Base-by-base conservation (phyloP, 30 jellyfish, hydroid and myxozoan genomes). In the Mastigias papua region DNA sequence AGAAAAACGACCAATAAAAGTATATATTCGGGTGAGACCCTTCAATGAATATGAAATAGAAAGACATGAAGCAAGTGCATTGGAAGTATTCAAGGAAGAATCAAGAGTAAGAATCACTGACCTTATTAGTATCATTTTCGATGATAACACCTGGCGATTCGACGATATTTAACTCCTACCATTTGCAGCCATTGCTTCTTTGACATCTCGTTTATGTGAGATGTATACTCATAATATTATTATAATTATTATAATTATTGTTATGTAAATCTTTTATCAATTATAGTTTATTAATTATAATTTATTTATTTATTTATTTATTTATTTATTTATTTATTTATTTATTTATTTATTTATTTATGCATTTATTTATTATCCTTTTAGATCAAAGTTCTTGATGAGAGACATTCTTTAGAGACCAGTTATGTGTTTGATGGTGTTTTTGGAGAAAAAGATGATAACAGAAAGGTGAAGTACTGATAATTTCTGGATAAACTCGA, bases 361-460 rank as follows among this genome's bases (percentile, higher is more conserved):
- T 22, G 7, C 26, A 67, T 66, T 64, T 21, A 60, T 42, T 42
- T 42, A 8, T 42, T n/a, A n/a, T n/a, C n/a, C 13, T 26, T 73
- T n/a, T 71, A 95, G 99, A 95, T 95, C 23, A 95, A 95, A 74
- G 97, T 95, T 48, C 34, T 90, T 5, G 99, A 95, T 60, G 97
- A 95, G 34, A 74, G 95, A 65, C 99, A 95, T 69, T 89, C 97
- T 16, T 78, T 90, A 73, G 99, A 95, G 75, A 95, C 98, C 48
- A 95, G 98, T 33, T 95, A 95, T 77, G 80, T 90, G 60, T 95
- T 95, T 76, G 99, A 95, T 74, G 99, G 99, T 13, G 96, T 95
- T 37, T 95, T 95, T 75, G 78, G 93, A 10, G 96, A 90, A 21
- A 85, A 73, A 79, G 97, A 95, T 63, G 77, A 87, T 37, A 95